Evolutionary conservation across 2,888 invertebrate genomes (phyloP), one percentile per base, ranked within the genome.

Genomic region (Pandemis heparana): DNA sequence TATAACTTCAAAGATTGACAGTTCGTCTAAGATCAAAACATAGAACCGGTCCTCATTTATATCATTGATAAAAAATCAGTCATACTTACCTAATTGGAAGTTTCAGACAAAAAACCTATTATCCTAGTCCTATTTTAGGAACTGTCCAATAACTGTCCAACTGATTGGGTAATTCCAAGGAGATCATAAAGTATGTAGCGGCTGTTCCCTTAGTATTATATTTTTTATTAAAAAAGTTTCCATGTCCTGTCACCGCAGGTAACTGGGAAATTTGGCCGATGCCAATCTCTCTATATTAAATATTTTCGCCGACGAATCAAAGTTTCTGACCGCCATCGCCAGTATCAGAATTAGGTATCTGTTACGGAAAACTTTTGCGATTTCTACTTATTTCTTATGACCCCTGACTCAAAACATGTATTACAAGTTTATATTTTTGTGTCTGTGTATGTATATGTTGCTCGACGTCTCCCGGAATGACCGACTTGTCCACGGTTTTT

Each of bases 151-250:
- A 67, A 56, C 70, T 69, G 65, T 61, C 65, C n/a, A 63, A 63
- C 23, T 70, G 69, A 64, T 66, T 65, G 51, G 65, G 56, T 53
- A 64, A 65, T 63, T 62, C 16, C 32, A 63, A 84, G 84, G 82
- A 82, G 78, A 75, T 85, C 87, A 83, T 88, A 88, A 89, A 87
- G 81, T 80, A 80, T 78, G 77, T 76, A 84, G 82, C 60, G 70
- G 72, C 80, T 79, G 80, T 79, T 79, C 77, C 77, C 76, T 70
- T 60, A 70, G 71, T 68, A 77, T 83, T 85, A 87, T 85, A 87
- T 88, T 86, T 90, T 89, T 88, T 90, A 91, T 90, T 91, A 90
- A 90, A 91, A 91, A 90, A 90, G 82, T 91, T 90, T 83, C 71
- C 81, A 79, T 83, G 83, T 89, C 85, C 79, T 85, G 87, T 87